Base-by-base conservation (phyloP, 2,113 vertebrate species). In the Tachysurus fulvidraco region DNA sequence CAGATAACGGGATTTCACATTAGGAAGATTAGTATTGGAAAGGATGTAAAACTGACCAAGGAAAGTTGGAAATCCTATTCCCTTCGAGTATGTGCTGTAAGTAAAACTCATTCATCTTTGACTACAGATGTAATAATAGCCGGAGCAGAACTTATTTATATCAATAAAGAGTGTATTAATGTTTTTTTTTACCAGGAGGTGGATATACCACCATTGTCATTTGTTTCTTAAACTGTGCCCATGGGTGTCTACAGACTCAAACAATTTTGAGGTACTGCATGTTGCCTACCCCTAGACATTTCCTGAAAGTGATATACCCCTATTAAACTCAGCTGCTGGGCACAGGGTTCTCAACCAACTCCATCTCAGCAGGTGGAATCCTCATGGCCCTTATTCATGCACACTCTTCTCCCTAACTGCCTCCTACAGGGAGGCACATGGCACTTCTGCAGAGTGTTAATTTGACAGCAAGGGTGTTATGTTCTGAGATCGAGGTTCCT, bases 1-100 rank as follows among this genome's bases (percentile, higher is more conserved):
- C 88, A 76, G 89, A 91, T 83, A 91, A 65, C 21, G 80, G 91
- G 93, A 92, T 91, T 60, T 69, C 50, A 17, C 77, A 85, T 87
- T 44, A 41, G 59, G 74, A 55, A 46, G 19, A 57, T 76, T 23
- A 5, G 67, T 9, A 19, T 89, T 85, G 25, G 30, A 84, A 73
- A 87, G 74, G 67, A 81, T 65, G 36, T 62, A 30, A 79, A 81
- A 86, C 21, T 74, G 76, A 81, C n/a, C 76, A 46, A 78, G 69
- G n/a, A 78, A 19, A 59, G 21, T 23, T 55, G 28, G 59, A 65
- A 71, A 73, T 65, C 30, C 21, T 6, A n/a, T 46, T 86, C 14
- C 67, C 73, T 62, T 55, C 23, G 17, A 62, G 67, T 41, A 46
- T 78, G 60, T 64, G 67, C 74, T 41, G 7, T 23, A 62, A 64